A percentile compares a stretch with the other conserved stretches of the same genome.
Evolutionary conservation across 1,140 invertebrate genomes (phyloP).

Genomic region (Bombus breviceps): DNA sequence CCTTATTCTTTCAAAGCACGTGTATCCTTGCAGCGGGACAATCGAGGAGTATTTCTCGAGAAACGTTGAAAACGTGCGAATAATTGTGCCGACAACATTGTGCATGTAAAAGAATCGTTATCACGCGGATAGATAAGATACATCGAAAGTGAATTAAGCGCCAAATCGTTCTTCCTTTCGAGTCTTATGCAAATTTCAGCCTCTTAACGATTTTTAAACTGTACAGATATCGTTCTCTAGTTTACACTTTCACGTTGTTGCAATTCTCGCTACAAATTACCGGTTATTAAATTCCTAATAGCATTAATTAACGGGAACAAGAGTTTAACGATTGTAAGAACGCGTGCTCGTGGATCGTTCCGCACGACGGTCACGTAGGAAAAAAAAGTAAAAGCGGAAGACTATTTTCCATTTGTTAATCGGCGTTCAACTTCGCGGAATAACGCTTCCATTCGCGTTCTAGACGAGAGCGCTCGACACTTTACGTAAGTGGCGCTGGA

Average conservation of each 20-base stretch:
- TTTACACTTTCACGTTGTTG: not conserved
- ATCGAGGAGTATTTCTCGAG: not conserved
- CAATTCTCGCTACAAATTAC: not conserved
- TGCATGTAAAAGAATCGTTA: not conserved
- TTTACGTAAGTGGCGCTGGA: conserved; percentile 20
- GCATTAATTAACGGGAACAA: not conserved
- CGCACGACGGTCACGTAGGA: not conserved
- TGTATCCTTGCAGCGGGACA: no score
- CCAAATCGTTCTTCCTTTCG: not conserved
- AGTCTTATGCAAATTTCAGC: not conserved
- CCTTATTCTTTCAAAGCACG: no score
- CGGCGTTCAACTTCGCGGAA: not conserved
- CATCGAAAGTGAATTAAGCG: not conserved
- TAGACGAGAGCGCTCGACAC: not conserved
- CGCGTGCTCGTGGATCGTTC: not conserved
- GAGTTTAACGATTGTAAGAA: not conserved
- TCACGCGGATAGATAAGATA: not conserved
- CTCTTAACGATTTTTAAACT: no score
- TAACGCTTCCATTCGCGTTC: not conserved
- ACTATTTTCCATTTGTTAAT: not conserved
- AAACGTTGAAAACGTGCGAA: not conserved
- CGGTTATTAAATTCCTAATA: not conserved
- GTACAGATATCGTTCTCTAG: not conserved
- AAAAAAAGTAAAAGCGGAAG: conserved; percentile 29
- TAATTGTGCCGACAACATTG: not conserved